Conservation (phyloP, 2,888 invertebrate species). For the Scaptomyza caliginosa region DNA sequence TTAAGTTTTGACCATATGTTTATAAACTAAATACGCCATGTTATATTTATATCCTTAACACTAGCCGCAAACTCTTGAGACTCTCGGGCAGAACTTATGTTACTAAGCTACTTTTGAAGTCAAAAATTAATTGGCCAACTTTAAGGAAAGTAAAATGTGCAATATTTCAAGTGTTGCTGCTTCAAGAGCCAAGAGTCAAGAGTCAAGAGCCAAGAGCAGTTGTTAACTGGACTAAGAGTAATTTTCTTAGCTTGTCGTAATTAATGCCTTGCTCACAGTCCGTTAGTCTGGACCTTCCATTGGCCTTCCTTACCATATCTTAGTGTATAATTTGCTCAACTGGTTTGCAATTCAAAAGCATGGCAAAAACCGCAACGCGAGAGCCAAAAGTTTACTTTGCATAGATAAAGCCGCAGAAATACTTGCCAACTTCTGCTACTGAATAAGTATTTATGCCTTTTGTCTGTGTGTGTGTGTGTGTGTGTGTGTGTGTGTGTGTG, state of each 20-base stretch:
- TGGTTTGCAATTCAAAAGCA: constrained; percentile 51
- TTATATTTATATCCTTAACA: neutral
- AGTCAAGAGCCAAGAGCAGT: too few species aligned
- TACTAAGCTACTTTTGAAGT: neutral
- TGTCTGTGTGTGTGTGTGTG: constrained; percentile 6
- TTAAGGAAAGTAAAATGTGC: neutral
- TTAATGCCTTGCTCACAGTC: constrained; percentile 1
- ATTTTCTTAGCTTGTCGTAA: constrained; percentile 9
- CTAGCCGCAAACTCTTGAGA: neutral
- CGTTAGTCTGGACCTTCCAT: neutral
- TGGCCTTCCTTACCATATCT: neutral
- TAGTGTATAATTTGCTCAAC: constrained; percentile 39
- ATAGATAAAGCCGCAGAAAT: constrained; percentile 74
- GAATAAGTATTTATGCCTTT: too few species aligned
- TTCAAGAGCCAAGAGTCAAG: neutral
- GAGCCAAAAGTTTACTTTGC: constrained; percentile 67
- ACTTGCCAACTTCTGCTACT: constrained; percentile 61
- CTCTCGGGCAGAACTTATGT: neutral
- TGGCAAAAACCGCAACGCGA: constrained; percentile 45
- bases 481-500: neutral
- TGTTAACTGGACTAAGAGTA: constrained; percentile 4
- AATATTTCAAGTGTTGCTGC: constrained; percentile 12
- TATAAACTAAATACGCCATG: too few species aligned
- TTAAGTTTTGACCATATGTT: too few species aligned
- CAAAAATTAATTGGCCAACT: constrained; percentile 38